A percentile compares a stretch with the other conserved stretches of the same genome.
Evolutionary conservation across 2,113 vertebrate species (phyloP).

Genomic region (Brachyhypopomus occidentalis): DNA sequence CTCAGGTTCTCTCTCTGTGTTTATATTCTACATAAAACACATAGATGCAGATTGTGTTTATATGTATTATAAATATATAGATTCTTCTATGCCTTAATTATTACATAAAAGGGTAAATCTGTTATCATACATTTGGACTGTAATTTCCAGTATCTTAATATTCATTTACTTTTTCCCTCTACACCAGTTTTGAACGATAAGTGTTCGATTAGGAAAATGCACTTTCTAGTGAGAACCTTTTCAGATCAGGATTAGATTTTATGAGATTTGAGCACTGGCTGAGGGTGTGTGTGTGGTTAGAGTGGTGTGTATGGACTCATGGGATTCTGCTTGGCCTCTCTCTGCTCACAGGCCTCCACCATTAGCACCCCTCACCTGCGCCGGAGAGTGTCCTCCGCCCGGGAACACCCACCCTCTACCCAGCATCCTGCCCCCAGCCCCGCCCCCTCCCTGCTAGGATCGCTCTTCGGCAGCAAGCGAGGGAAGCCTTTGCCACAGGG

Average conservation of each 20-base stretch:
- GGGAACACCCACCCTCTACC: constrained; percentile 84
- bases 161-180: too few relatives aligned
- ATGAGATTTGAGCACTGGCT: not conserved
- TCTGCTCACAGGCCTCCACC: constrained; percentile 92
- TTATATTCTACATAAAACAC: too few relatives aligned
- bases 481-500: constrained; percentile 82
- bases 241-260: not conserved
- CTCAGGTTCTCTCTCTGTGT: not conserved
- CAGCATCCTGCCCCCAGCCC: constrained; percentile 82
- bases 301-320: constrained; percentile 46
- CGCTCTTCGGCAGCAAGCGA: constrained; percentile 89
- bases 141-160: too few relatives aligned
- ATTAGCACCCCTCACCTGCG: constrained; percentile 96
- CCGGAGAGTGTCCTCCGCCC: constrained; percentile 87
- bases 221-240: too few relatives aligned
- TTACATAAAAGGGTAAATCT: too few relatives aligned
- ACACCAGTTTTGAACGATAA: too few relatives aligned
- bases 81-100: too few relatives aligned
- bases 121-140: too few relatives aligned
- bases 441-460: constrained; percentile 89
- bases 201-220: too few relatives aligned
- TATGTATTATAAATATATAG: too few relatives aligned
- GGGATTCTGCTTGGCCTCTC: constrained; percentile 53
- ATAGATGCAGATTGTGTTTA: too few relatives aligned
- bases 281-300: not conserved